A percentile compares a stretch with the other conserved stretches of the same genome.
Evolutionary conservation across 1,140 invertebrate species (phyloP).

Genomic region (Streblospio benedicti): DNA sequence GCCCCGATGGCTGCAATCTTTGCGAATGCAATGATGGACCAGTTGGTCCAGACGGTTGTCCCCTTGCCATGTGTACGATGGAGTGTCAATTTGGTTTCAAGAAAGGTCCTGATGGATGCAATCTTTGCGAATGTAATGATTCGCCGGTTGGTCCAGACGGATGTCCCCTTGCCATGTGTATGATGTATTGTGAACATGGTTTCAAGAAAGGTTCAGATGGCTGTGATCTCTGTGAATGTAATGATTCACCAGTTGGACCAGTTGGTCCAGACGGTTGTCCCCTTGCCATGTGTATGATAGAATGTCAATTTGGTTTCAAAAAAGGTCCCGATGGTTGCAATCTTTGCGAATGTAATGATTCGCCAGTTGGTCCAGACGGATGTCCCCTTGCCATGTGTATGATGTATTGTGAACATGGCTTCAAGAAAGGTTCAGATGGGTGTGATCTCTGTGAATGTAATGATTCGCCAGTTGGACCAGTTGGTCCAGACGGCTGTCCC

Average conservation of each 20-base stretch:
- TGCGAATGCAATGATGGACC: neutral
- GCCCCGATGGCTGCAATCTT: neutral
- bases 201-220: conserved; percentile 9
- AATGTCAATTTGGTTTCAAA: conserved; percentile 8
- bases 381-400: conserved; percentile 1
- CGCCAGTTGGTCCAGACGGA: neutral
- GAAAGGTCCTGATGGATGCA: conserved; percentile 2
- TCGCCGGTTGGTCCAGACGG: neutral
- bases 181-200: conserved; percentile 3
- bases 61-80: neutral
- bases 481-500: neutral
- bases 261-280: neutral
- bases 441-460: conserved; percentile 11
- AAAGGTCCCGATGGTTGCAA: conserved; percentile 4
- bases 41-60: neutral
- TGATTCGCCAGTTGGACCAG: neutral
- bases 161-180: neutral
- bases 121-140: conserved; percentile 10
- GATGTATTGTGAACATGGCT: conserved; percentile 8
- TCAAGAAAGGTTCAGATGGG: conserved; percentile 4
- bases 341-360: conserved; percentile 6
- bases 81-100: neutral
- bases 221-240: conserved; percentile 7
- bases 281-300: neutral
- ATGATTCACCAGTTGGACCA: neutral